phyloP scores from a whole-genome alignment of 2,797 vertebrate genomes.

The Enteromius viviparus region DNA sequence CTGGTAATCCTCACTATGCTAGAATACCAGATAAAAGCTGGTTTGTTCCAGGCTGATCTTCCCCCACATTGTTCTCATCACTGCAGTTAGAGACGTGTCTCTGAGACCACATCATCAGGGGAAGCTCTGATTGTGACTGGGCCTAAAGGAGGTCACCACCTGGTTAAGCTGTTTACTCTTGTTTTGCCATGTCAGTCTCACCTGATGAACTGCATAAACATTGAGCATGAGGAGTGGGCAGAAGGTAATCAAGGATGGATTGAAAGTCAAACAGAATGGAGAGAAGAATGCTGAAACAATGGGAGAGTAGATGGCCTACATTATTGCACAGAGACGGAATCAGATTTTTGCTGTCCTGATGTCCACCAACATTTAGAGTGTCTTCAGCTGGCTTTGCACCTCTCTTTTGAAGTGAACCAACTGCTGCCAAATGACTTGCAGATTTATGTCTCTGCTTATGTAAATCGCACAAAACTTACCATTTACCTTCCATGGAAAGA shows the following conservation, averaged over 20 bases:
- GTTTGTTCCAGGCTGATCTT: not conserved
- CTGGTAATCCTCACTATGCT: constrained; percentile 47
- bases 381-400: constrained; percentile 3
- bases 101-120: constrained; percentile 64
- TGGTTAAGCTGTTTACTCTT: constrained; percentile 68
- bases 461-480: not conserved
- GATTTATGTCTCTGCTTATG: constrained; percentile 1
- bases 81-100: constrained; percentile 50
- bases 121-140: constrained; percentile 67
- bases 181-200: constrained; percentile 34
- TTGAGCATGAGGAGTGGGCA: constrained; percentile 60
- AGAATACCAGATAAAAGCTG: not conserved
- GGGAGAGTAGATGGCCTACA: not conserved
- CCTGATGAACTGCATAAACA: constrained; percentile 36
- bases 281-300: not conserved
- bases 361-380: constrained; percentile 14
- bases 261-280: constrained; percentile 22
- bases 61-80: not conserved
- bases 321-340: not conserved
- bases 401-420: constrained; percentile 14
- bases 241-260: constrained; percentile 9
- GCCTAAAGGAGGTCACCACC: constrained; percentile 59
- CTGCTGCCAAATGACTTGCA: not conserved
- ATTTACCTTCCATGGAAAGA: not conserved
- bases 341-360: not conserved